Evolutionary conservation across 2,797 vertebrate genomes (phyloP).

Genomic region (Anabacerthia variegaticeps): DNA sequence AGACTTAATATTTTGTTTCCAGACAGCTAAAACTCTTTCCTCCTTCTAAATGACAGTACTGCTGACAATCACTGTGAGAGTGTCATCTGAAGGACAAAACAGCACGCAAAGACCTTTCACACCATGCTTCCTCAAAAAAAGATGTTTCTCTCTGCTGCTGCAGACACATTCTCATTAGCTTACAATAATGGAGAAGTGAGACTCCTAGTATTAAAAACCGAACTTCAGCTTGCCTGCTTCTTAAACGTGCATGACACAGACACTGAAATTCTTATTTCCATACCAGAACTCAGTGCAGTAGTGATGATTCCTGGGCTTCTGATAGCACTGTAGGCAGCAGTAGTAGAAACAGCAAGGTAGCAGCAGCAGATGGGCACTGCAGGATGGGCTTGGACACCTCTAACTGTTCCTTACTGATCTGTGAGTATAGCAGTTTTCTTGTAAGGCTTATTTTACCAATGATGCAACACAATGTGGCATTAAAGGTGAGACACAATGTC

Average conservation of each 20-base stretch:
- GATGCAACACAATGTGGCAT: neutral
- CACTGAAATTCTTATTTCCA: neutral
- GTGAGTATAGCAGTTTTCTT: neutral
- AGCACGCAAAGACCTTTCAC: neutral
- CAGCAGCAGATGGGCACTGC: neutral
- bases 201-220: neutral
- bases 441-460: neutral
- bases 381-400: neutral
- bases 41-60: neutral
- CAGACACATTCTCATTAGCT: neutral
- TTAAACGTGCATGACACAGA: neutral
- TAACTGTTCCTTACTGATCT: neutral
- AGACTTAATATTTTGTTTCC: neutral
- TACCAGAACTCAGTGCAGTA: neutral
- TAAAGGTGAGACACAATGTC: neutral
- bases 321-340: neutral
- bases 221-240: neutral
- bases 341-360: neutral
- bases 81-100: constrained; percentile 14
- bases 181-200: neutral
- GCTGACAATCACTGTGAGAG: neutral
- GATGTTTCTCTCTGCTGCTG: neutral
- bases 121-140: neutral
- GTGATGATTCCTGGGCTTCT: neutral
- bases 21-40: constrained; percentile 11